Evolutionary conservation across 1,140 invertebrate species (phyloP).

Genomic region (Ceratoteleas bidentatus): DNA sequence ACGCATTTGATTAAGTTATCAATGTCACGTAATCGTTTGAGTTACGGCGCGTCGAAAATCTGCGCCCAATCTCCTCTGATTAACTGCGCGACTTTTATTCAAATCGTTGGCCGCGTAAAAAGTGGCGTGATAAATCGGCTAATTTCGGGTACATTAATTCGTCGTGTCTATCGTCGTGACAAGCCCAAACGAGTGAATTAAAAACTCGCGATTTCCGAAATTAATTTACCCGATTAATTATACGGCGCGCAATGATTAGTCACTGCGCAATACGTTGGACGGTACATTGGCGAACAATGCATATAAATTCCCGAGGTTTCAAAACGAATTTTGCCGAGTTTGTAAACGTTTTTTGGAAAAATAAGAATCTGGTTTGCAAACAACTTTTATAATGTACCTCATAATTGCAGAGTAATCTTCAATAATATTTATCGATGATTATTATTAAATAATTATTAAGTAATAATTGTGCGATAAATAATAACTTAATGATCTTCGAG

Average conservation of each 20-base stretch:
- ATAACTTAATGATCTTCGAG: too few relatives aligned
- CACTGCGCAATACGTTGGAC: constrained; percentile 4
- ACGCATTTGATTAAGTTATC: constrained; percentile 57
- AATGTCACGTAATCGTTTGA: constrained; percentile 52
- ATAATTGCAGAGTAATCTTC: too few relatives aligned
- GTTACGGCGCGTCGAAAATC: constrained; percentile 47
- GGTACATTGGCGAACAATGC: neutral
- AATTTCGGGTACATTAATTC: constrained; percentile 42
- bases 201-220: constrained; percentile 36
- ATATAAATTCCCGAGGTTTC: neutral
- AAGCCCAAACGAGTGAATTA: constrained; percentile 28
- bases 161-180: constrained; percentile 17
- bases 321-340: neutral
- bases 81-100: constrained; percentile 47
- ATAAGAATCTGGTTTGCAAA: neutral
- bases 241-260: constrained; percentile 9
- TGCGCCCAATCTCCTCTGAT: constrained; percentile 47
- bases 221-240: constrained; percentile 36
- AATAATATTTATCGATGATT: too few relatives aligned
- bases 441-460: too few relatives aligned
- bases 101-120: constrained; percentile 37
- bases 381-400: neutral
- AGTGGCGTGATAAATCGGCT: constrained; percentile 43
- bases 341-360: neutral
- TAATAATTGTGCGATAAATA: too few relatives aligned